phyloP scores from a whole-genome alignment of 2,888 invertebrate genomes.

The Hylaea fasciaria region DNA sequence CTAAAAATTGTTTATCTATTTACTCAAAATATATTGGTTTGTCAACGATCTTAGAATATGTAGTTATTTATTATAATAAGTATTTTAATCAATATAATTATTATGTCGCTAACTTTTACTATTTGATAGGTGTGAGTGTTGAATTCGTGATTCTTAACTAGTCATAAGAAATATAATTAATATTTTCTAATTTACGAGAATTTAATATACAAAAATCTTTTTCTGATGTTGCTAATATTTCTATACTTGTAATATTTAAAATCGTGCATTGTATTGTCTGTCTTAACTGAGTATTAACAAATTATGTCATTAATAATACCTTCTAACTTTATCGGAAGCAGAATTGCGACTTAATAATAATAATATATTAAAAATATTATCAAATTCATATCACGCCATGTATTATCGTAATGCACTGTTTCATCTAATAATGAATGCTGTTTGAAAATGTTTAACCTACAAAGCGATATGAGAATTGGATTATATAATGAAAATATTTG shows the following conservation, averaged over 20 bases:
- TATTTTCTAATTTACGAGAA: constrained; percentile 78
- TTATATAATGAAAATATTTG: constrained; percentile 58
- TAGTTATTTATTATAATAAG: constrained; percentile 9
- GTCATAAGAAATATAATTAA: constrained; percentile 78
- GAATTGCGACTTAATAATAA: constrained; percentile 53
- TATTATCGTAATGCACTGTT: constrained; percentile 72
- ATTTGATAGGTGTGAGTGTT: constrained; percentile 63
- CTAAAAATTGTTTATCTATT: neutral
- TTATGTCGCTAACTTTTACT: constrained; percentile 35
- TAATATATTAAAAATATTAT: constrained; percentile 55
- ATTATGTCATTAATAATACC: constrained; percentile 64
- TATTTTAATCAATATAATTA: constrained; percentile 34
- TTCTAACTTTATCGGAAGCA: constrained; percentile 66
- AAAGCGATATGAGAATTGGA: constrained; percentile 57
- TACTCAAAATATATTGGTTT: neutral
- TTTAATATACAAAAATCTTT: constrained; percentile 71
- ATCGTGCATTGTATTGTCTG: constrained; percentile 52
- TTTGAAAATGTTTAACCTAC: constrained; percentile 57
- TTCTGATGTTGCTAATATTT: constrained; percentile 69
- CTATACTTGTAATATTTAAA: constrained; percentile 52
- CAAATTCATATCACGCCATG: constrained; percentile 71
- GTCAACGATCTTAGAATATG: neutral
- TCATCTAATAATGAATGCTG: constrained; percentile 63
- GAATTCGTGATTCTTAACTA: constrained; percentile 78
- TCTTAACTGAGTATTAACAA: constrained; percentile 68